phyloP scores from a whole-genome alignment of 2,113 vertebrate genomes.

The Osmerus eperlanus region DNA sequence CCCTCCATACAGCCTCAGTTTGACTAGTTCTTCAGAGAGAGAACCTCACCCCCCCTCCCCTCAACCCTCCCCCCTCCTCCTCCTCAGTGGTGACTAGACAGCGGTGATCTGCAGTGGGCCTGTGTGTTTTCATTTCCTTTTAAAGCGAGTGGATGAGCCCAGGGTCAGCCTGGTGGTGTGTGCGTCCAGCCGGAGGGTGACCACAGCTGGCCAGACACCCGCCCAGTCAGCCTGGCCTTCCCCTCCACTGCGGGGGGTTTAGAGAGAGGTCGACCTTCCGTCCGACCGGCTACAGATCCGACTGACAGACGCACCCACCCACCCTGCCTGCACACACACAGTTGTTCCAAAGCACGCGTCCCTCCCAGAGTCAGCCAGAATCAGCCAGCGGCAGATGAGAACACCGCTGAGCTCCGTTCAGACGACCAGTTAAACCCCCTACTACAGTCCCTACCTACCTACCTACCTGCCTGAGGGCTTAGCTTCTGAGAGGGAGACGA shows the following conservation, averaged over 20 bases:
- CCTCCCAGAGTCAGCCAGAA: conserved; percentile 57
- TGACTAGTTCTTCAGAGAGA: conserved; percentile 52
- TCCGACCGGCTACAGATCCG: conserved; percentile 71
- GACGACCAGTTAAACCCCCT: conserved; percentile 62
- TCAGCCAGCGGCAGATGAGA: conserved; percentile 64
- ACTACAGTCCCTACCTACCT: conserved; percentile 27
- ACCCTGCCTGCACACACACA: conserved; percentile 66
- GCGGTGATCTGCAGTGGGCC: conserved; percentile 65
- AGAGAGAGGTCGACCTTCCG: conserved; percentile 67
- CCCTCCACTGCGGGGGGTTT: conserved; percentile 67
- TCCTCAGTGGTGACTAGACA: conserved; percentile 49
- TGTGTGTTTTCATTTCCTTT: conserved; percentile 76
- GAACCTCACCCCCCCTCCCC: conserved; percentile 3
- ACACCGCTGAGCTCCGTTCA: conserved; percentile 68
- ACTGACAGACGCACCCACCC: conserved; percentile 52
- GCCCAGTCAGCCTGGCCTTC: conserved; percentile 24
- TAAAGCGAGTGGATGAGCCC: conserved; percentile 76
- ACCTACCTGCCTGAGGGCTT: conserved; percentile 70
- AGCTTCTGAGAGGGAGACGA: conserved; percentile 75
- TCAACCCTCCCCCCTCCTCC: too few species aligned
- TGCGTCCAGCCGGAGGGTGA: conserved; percentile 72
- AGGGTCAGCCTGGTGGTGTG: conserved; percentile 71
- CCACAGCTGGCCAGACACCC: conserved; percentile 77
- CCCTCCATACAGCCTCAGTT: conserved; percentile 53
- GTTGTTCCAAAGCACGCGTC: conserved; percentile 58